Conservation (phyloP, 2,113 vertebrate genomes). For the Cyanocitta stelleri region DNA sequence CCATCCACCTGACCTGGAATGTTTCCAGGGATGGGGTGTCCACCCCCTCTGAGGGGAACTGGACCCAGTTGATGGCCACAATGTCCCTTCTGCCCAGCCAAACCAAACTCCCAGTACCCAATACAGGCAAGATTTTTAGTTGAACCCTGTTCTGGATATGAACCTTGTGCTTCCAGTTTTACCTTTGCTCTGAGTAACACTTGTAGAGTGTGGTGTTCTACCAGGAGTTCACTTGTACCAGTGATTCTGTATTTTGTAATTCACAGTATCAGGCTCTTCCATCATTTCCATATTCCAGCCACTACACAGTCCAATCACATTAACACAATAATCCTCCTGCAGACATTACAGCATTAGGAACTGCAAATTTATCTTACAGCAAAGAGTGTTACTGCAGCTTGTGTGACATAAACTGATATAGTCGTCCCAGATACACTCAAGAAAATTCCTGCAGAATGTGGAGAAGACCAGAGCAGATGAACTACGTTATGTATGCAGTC, state of each 20-base stretch:
- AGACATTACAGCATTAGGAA: slow-evolving; percentile 16
- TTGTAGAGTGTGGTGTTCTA: background rate
- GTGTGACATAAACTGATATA: background rate
- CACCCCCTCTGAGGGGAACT: fast-evolving
- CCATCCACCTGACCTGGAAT: background rate
- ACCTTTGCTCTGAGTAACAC: background rate
- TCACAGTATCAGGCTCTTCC: background rate
- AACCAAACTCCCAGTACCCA: background rate
- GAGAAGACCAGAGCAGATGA: background rate
- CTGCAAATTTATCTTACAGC: background rate
- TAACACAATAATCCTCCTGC: slow-evolving; percentile 7
- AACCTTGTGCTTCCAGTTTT: background rate
- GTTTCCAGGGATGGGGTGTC: background rate
- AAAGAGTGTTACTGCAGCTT: background rate
- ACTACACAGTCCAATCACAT: background rate
- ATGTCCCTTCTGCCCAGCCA: fast-evolving
- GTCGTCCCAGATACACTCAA: background rate
- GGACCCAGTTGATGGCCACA: background rate
- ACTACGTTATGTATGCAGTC: background rate
- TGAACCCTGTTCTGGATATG: background rate
- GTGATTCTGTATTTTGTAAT: background rate
- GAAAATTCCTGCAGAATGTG: background rate
- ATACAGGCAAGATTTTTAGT: background rate
- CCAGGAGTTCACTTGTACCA: background rate
- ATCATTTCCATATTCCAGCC: background rate